A percentile compares a stretch with the other conserved stretches of the same genome.
Conservation (phyloP, 2,797 vertebrate species). For the Catostomus latipinnis region DNA sequence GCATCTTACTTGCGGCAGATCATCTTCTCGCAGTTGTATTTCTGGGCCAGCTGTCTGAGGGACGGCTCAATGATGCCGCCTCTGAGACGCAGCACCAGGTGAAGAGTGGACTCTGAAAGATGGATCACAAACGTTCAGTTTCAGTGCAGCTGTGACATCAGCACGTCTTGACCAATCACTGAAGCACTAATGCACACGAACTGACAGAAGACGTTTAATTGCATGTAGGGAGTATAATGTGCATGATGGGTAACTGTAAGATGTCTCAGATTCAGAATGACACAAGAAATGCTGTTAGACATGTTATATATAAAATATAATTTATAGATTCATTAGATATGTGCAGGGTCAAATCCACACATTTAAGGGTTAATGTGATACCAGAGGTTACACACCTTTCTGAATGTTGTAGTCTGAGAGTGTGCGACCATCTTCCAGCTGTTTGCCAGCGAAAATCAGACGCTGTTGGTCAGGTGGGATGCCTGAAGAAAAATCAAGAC, state of each 20-base stretch:
- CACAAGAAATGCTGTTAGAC: too few relatives aligned
- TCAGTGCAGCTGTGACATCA: background rate
- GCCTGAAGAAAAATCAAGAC: constrained; percentile 65
- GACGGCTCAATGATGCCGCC: constrained; percentile 97
- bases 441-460: constrained; percentile 86
- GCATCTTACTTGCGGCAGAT: constrained; percentile 93
- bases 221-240: too few relatives aligned
- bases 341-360: too few relatives aligned
- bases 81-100: constrained; percentile 93
- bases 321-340: too few relatives aligned
- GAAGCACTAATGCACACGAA: too few relatives aligned
- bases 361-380: background rate
- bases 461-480: constrained; percentile 88
- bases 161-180: too few relatives aligned
- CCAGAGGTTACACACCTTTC: constrained; percentile 68
- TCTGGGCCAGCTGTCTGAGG: constrained; percentile 94
- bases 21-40: constrained; percentile 99
- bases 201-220: too few relatives aligned
- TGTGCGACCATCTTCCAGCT: constrained; percentile 85
- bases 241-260: too few relatives aligned
- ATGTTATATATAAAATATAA: too few relatives aligned
- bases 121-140: background rate
- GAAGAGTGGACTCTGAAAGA: constrained; percentile 84
- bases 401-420: constrained; percentile 89
- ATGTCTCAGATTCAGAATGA: too few relatives aligned